Evolutionary conservation across 2,888 invertebrate genomes (phyloP), one percentile per base, ranked within the genome.

Genomic region (Pseudococcus viburni): DNA sequence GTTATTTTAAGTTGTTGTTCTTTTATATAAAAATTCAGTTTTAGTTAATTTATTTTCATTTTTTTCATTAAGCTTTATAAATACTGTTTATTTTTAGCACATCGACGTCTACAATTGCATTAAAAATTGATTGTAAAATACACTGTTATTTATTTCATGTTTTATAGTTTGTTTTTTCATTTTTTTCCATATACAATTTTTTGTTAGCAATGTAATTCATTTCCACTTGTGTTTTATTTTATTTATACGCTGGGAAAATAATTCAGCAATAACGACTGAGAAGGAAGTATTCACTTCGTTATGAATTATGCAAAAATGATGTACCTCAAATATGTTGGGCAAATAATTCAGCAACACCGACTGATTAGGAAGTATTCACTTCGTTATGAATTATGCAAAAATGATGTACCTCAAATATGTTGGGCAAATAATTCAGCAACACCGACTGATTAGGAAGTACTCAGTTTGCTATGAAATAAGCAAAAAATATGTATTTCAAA

Each of bases 11-110:
- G 48, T 80, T 39, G 80, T 88, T 86, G 77, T 87, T 59, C 88
- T 83, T 88, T 87, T 87, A 73, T 86, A 68, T 86, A 42, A 86
- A 9, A 83, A 73, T 46, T 86, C 80, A 55, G 83, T 88, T 80
- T 88, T 88, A 88, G 39, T 83, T 83, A 83, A 83, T 88, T 88
- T 88, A 88, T 88, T 88, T 88, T 88, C 80, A 48, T 88, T 59
- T 77, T 59, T 46, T 86, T 83, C 80, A 83, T 68, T 86, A 86
- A 86, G 86, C 73, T 86, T 86, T 86, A 86, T 86, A 86, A 86
- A 42, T 86, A 86, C 59, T 59, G 59, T 85, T 85, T 86, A 86
- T 86, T 86, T 86, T 64, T 46, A 86, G 46, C 64, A 86, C 59
- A 39, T 64, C 64, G 22, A 19, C 64, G 86, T 68, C 59, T 68